Evolutionary conservation across 2,797 vertebrate genomes (phyloP), one percentile per base, ranked within the genome.

Genomic region (Poecilia velifera): DNA sequence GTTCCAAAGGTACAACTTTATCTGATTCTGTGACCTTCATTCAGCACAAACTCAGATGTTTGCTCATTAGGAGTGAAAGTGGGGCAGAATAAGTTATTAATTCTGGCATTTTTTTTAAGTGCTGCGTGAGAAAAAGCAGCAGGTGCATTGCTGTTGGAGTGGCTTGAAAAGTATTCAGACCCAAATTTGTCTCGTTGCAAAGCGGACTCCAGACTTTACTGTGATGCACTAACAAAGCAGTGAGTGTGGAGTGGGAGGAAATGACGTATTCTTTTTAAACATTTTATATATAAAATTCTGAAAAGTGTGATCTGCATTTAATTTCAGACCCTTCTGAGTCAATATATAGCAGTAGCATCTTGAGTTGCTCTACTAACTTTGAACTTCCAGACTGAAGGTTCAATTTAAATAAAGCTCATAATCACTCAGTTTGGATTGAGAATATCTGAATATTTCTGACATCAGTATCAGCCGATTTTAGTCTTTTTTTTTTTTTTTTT

Each of bases 11-110:
- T 82, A 88, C 81, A 73, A 87, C 83, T 83, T 22, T 80, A 78
- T 89, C 84, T 73, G 71, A 76, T 68, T 55, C 80, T 79, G 4
- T 85, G 64, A 97, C 92, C 90, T 89, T 90, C 81, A 77, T 81
- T 79, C 79, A 76, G 66, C 76, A 78, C 22, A 25, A 74, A 36
- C 72, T 20, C 59, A 64, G 31, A 64, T 64, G 36, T 34, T 9
- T 36, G 16, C 31, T 20, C 59, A 64, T 34, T 8, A 36, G 31
- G 31, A 64, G 31, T 64, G 7, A 36, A 64, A 64, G 14, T 31
- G 57, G 13, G 10, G 31, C 5, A 7, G 1, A 20, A 18, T 9
- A 20, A 36, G 59, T 64, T 9, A 64, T 36, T 34, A 3, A 36
- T 36, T 18, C 1, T 0, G 16, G 28, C 28, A 18, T 8, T 64